A percentile compares a stretch with the other conserved stretches of the same genome.
These are phyloP conservation scores for Rugalucina vietnamica DNA, from an alignment of 2,888 invertebrate genomes.

Conservation along the genomic window DNA sequence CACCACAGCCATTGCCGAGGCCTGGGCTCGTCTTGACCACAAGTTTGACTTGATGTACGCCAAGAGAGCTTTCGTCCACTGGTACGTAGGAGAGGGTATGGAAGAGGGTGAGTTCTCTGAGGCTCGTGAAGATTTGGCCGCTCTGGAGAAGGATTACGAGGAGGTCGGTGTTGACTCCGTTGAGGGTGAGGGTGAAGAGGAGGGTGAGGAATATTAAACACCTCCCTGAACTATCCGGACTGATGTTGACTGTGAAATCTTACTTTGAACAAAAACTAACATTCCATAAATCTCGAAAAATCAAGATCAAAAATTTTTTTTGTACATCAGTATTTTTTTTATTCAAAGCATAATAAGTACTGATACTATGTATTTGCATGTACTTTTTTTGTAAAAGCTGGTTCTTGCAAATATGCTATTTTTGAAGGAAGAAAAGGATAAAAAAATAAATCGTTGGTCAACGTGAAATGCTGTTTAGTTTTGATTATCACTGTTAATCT, in stretches of 20 bases:
- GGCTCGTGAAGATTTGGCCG: constrained; percentile 76
- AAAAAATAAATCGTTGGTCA: neutral
- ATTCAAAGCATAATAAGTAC: neutral
- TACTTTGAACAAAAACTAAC: neutral
- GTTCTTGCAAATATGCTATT: too few species aligned
- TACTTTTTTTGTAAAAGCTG: too few species aligned
- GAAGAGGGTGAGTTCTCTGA: constrained; percentile 79
- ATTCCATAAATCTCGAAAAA: neutral
- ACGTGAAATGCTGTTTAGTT: neutral
- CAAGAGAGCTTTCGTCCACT: constrained; percentile 94
- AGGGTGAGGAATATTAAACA: constrained; percentile 41
- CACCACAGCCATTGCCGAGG: constrained; percentile 95
- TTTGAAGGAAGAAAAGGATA: too few species aligned
- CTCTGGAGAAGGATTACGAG: constrained; percentile 75
- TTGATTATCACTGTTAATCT: too few species aligned
- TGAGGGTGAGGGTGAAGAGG: constrained; percentile 24
- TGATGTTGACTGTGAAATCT: neutral
- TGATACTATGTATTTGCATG: too few species aligned
- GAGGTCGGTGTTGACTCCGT: too few species aligned
- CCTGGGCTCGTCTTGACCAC: constrained; percentile 91
- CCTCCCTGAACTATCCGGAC: neutral
- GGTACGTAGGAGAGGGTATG: constrained; percentile 86
- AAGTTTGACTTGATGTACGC: constrained; percentile 93
- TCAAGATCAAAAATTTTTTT: neutral
- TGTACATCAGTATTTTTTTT: neutral